Evolutionary conservation across 2,797 vertebrate species (phyloP), one percentile per base, ranked within the genome.

Genomic region (Parauchenoglanis ngamensis): DNA sequence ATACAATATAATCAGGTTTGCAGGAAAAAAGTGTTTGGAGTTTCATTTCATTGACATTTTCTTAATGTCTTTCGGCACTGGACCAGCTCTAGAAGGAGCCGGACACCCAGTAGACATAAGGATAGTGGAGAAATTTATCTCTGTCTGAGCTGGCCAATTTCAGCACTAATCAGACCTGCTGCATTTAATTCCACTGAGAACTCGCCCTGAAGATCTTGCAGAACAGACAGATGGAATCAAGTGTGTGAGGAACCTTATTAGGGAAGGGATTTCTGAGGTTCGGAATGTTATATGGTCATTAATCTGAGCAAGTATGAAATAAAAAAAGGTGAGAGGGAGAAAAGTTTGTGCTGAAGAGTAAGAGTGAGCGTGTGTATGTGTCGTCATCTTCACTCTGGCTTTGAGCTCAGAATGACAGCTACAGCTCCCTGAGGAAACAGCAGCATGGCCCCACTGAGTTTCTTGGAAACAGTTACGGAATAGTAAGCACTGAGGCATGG

Each of bases 351-450:
- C 6, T 28, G 40, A 52, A 86, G 79, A 85, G 63, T 77, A n/a
- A 12, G 73, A 23, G 68, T 72, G 35, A 44, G 28, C 28, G 63
- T 65, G 25, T 28, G 25, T 63, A 88, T 59, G 89, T 88, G 87
- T 88, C 73, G 35, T 86, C 49, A 63, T 89, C 88, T 90, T 76
- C 19, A 59, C 86, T 85, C 88, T 87, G 57, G 70, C 84, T 90
- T 88, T 83, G 84, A 88, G 83, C 91, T 92, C 87, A 85, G 79
- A 49, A 89, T 91, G 93, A 92, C 92, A 93, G 90, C 87, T 88
- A 77, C 85, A 85, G 90, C 77, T 92, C 91, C 88, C 73, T 35
- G 88, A 88, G 91, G 86, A 83, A 86, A 35, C 65, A 25, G 54
- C 84, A 85, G 72, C 78, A 86, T 90, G 84, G 89, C 89, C 73